Base-by-base conservation (phyloP, 2,797 vertebrate species). In the Psittacula echo region DNA sequence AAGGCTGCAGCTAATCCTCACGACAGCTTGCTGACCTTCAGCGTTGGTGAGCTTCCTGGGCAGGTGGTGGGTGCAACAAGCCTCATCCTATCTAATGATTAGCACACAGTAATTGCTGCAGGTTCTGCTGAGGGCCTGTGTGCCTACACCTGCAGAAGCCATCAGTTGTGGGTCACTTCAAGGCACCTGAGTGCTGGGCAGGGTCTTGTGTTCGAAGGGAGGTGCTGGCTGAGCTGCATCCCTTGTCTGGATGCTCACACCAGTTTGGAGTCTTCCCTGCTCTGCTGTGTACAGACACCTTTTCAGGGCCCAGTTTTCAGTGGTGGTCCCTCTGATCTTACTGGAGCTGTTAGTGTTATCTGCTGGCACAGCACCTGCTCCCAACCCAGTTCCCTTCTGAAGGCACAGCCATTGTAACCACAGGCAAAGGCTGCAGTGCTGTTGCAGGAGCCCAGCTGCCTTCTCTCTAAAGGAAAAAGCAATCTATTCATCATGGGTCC, bases 161-260 rank as follows among this genome's bases (percentile, higher is more conserved):
- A 2, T 42, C 15, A 2, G 0, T 19, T 0, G 4, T 14, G 61
- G 77, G 61, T 8, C 2, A 2, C 70, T 71, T 17, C 1, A 5
- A 54, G 65, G 60, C 13, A 3, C 29, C 0, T 0, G 0, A 6
- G 44, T n/a, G 48, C 74, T 21, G 77, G 47, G 53, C 76, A 70
- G 54, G 9, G 17, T 23, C 74, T 4, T 4, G 24, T 3, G 24
- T 34, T 44, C 1, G 9, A 39, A 27, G 61, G 70, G 15, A 29
- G 71, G n/a, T 45, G 67, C 75, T 61, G 79, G 10, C 79, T 48
- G 75, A n/a, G 67, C 74, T 30, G 60, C 2, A 9, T 42, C 45
- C 13, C 0, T 37, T 3, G 0, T 50, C 62, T 5, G 76, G 19
- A 50, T 66, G 65, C 61, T 60, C 6, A 0, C 4, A 5, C 10